Percentiles rank a stretch among this genome's conserved stretches.
Conservation (phyloP, 2,797 vertebrate species). For the Odontamblyopus rebecca region DNA sequence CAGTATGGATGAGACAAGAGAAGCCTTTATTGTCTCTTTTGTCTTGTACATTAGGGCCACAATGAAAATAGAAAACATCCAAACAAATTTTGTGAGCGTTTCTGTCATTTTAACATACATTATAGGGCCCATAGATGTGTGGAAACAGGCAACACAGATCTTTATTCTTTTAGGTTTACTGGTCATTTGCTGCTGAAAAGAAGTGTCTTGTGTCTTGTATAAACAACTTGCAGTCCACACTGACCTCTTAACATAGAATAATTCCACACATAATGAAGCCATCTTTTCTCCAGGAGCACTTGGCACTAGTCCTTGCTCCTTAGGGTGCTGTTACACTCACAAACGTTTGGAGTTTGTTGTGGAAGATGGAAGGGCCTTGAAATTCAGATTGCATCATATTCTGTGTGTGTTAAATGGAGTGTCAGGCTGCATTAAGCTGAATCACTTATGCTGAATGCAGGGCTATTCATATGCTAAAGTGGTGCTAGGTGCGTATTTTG, state of each 20-base stretch:
- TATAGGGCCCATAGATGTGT: neutral
- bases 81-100: neutral
- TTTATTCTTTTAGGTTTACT: neutral
- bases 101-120: neutral
- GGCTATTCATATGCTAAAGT: constrained; percentile 66
- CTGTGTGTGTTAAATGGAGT: constrained; percentile 59
- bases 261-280: constrained; percentile 20
- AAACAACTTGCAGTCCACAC: neutral
- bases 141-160: neutral
- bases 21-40: too few species aligned
- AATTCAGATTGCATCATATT: constrained; percentile 69
- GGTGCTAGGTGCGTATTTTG: constrained; percentile 45
- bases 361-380: constrained; percentile 48
- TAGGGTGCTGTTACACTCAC: constrained; percentile 42
- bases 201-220: too few species aligned
- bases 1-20: neutral
- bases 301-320: constrained; percentile 43
- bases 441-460: constrained; percentile 58
- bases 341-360: constrained; percentile 52
- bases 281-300: constrained; percentile 31
- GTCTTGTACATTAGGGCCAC: too few species aligned
- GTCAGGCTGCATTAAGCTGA: constrained; percentile 63
- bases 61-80: too few species aligned
- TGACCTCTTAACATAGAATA: constrained; percentile 1
- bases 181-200: neutral